phyloP scores from a whole-genome alignment of 2,113 vertebrate species.

The Pyrgilauda ruficollis region DNA sequence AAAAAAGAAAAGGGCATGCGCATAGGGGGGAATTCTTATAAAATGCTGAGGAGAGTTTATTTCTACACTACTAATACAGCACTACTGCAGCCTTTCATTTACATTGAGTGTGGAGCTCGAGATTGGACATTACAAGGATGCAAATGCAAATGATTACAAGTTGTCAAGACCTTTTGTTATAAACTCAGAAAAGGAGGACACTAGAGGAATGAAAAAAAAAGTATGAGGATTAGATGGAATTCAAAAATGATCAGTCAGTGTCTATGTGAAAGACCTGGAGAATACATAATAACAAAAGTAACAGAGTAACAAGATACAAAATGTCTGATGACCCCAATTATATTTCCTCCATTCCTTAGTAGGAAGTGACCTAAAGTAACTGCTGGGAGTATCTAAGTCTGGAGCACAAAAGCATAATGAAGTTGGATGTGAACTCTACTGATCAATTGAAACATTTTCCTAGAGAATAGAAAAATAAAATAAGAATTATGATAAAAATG shows the following conservation, averaged over 20 bases:
- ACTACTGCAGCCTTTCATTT: neutral
- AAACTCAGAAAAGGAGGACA: neutral
- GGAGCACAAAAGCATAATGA: neutral
- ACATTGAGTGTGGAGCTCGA: neutral
- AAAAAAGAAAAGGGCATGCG: neutral
- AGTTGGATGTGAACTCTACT: neutral
- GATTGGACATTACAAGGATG: neutral
- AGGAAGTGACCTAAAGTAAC: neutral
- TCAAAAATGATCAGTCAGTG: neutral
- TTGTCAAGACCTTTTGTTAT: neutral
- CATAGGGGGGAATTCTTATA: rapidly evolving
- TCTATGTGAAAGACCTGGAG: neutral
- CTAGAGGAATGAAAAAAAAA: neutral
- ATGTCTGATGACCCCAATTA: neutral
- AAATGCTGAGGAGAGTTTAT: neutral
- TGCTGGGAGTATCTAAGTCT: neutral
- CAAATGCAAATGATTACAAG: neutral
- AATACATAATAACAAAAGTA: neutral
- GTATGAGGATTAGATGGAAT: neutral
- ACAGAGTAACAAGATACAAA: neutral
- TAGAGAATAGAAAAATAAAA: neutral
- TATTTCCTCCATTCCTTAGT: neutral
- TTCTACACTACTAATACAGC: neutral
- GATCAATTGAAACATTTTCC: rapidly evolving
- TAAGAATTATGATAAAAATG: neutral